Evolutionary conservation across 2,888 invertebrate species (phyloP), one percentile per base, ranked within the genome.

Genomic region (Syrphus vitripennis): DNA sequence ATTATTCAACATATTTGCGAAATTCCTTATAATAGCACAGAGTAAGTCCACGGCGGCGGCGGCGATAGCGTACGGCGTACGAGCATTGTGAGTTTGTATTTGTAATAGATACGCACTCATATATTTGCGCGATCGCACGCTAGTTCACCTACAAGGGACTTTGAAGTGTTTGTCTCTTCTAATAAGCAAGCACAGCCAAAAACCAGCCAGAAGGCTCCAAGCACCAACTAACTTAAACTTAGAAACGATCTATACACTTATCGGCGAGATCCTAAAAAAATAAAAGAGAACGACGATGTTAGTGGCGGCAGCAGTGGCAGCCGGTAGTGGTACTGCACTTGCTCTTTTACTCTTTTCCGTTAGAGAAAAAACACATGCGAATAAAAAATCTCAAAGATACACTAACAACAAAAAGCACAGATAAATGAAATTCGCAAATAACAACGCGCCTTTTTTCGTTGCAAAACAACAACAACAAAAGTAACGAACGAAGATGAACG

Each of bases 1-100:
- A 81, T 84, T 84, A 84, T 81, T 81, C 84, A 84, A 84, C 84
- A 81, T 86, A 86, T 86, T 86, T 86, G 82, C 86, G 86, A 86
- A 86, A 86, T 86, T 86, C 82, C 77, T 78, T 86, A 72, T 84
- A 84, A 84, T 81, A 84, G 61, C 21, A 37, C 37, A 37, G 14
- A 12, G 1, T 7, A 16, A 34, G 34, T 29, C 29, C 3, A 3
- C 3, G 29, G 29, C 29, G 6, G 29, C 29, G 6, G 29, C 29
- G 29, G 6, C 3, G 29, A 3, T 5, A 29, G 29, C 6, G 9
- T 19, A 3, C 16, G 16, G 3, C 42, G n/a, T 45, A 48, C 12
- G 4, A 21, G 48, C 19, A 63, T 69, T 81, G 63, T 57, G 45
- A 29, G 50, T 10, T 37, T 82, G 86, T 82, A 12, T 77, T 70